Evolutionary conservation across 2,797 vertebrate species (phyloP).

Genomic region (Peromyscus attwateri): DNA sequence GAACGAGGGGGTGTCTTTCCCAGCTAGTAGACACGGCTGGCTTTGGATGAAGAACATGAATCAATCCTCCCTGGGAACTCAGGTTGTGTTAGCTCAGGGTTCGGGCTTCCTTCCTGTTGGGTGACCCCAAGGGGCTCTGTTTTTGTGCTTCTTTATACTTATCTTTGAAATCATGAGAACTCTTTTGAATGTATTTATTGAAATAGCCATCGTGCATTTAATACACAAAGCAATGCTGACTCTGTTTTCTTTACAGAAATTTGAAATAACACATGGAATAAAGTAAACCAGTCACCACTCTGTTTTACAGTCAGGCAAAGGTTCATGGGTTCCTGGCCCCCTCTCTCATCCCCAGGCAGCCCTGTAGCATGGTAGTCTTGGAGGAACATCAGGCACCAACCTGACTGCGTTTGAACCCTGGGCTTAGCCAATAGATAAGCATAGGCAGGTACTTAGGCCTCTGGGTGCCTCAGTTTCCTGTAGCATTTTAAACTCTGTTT

Average conservation of each 20-base stretch:
- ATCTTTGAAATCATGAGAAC: not conserved
- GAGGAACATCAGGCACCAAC: not conserved
- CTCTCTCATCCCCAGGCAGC: not conserved
- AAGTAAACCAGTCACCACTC: not conserved
- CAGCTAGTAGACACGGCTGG: not conserved
- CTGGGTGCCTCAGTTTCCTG: not conserved
- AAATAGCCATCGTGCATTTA: not conserved
- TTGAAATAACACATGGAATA: not conserved
- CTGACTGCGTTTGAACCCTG: not conserved
- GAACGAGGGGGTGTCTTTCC: not conserved
- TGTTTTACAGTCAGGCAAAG: not conserved
- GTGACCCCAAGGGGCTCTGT: not conserved
- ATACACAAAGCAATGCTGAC: not conserved
- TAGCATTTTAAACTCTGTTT: not conserved
- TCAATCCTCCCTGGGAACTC: not conserved
- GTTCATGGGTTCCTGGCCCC: not conserved
- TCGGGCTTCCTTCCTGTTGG: not conserved
- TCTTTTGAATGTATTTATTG: not conserved
- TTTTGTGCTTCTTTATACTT: not conserved
- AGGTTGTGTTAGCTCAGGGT: not conserved
- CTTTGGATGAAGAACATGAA: conserved; percentile 19
- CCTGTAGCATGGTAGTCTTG: not conserved
- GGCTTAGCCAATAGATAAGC: not conserved
- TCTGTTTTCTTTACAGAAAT: conserved; percentile 28
- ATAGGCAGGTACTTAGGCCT: not conserved